Evolutionary conservation across 2,888 invertebrate genomes (phyloP).

Genomic region (Mesorhabditis sp.): DNA sequence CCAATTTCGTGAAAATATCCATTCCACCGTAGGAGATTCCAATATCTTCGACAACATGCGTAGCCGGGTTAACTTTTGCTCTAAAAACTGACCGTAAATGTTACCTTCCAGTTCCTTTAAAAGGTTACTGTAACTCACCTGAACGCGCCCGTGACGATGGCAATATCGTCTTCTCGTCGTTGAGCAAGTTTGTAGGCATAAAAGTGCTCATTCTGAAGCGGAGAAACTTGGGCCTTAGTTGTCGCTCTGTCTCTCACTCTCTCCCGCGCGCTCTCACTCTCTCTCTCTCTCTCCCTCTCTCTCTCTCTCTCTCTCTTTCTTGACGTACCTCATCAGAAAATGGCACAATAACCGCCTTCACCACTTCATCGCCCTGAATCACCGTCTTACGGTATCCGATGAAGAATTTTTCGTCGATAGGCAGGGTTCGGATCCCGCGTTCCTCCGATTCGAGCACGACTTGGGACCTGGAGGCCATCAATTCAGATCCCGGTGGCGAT

Average conservation of each 20-base stretch:
- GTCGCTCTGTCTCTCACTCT: too few relatives aligned
- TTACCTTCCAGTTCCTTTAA: neutral
- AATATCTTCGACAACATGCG: constrained; percentile 61
- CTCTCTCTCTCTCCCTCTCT: too few relatives aligned
- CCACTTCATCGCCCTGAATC: constrained; percentile 73
- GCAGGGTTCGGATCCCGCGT: constrained; percentile 49
- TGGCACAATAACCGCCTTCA: constrained; percentile 77
- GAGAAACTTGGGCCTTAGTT: too few relatives aligned
- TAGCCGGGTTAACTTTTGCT: constrained; percentile 23
- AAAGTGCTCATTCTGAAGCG: constrained; percentile 70
- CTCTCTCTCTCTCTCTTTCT: neutral
- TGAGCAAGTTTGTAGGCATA: constrained; percentile 85
- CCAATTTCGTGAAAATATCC: constrained; percentile 79
- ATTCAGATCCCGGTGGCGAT: constrained; percentile 88
- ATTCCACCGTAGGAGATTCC: constrained; percentile 85
- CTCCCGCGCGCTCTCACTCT: too few relatives aligned
- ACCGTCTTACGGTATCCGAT: constrained; percentile 78
- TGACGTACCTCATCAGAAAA: constrained; percentile 65
- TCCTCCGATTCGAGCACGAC: constrained; percentile 47
- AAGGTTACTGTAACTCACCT: neutral
- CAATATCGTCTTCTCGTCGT: constrained; percentile 87
- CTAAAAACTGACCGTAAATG: neutral
- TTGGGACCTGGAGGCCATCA: constrained; percentile 70
- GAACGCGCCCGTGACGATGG: constrained; percentile 78
- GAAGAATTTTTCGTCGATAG: constrained; percentile 75